Evolutionary conservation across 2,113 vertebrate genomes (phyloP).

Genomic region (Proterorhinus semilunaris): DNA sequence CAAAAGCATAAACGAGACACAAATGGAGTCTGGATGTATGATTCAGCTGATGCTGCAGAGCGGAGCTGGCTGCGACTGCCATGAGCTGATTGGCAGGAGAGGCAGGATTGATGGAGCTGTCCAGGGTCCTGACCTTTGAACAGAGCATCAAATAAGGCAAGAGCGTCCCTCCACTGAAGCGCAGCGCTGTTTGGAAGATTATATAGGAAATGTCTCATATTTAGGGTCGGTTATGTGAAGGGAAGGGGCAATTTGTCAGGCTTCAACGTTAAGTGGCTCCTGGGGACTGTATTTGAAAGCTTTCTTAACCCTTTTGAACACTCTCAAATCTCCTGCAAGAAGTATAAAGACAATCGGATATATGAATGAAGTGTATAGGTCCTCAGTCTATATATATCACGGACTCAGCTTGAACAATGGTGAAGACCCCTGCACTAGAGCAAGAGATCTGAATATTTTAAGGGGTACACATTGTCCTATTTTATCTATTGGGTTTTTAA

Average conservation of each 20-base stretch:
- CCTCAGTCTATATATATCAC: background rate
- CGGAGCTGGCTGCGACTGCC: conserved; percentile 2
- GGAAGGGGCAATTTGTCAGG: background rate
- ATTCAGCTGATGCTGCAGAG: conserved; percentile 35
- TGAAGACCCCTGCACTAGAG: no score
- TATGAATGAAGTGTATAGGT: background rate
- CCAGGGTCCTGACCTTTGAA: conserved; percentile 58
- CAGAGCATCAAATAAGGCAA: conserved; percentile 13
- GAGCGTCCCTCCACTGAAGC: conserved; percentile 13
- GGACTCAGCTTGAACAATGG: no score
- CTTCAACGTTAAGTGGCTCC: no score
- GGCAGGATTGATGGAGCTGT: conserved; percentile 42
- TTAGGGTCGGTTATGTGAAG: conserved; percentile 9
- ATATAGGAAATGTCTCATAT: conserved; percentile 7
- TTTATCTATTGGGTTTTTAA: no score
- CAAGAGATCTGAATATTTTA: no score
- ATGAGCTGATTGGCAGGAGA: conserved; percentile 42
- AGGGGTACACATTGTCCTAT: no score
- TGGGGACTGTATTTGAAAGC: no score
- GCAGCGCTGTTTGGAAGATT: conserved; percentile 23
- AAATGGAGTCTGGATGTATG: conserved; percentile 25
- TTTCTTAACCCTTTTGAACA: no score
- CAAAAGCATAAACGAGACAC: conserved; percentile 52
- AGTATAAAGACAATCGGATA: no score
- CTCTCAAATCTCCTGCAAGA: no score